Evolutionary conservation across 2,797 vertebrate species (phyloP).

Genomic region (Chaetophractus vellerosus): DNA sequence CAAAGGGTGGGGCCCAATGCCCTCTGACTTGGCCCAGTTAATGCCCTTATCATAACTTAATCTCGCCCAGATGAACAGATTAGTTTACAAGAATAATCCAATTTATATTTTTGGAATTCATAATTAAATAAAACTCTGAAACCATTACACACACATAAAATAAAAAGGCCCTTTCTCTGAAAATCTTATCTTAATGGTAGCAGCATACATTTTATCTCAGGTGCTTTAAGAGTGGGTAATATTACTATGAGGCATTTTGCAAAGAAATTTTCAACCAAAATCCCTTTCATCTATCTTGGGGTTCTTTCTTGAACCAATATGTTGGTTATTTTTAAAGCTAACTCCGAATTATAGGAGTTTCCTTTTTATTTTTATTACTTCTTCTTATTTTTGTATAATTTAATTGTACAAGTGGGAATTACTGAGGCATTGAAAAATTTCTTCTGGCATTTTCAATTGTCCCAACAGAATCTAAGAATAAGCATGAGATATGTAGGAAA

Average conservation of each 20-base stretch:
- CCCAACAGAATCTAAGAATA: slow-evolving; percentile 64
- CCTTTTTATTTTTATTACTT: slow-evolving; percentile 64
- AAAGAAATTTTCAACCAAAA: slow-evolving; percentile 2
- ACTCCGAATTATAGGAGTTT: slow-evolving; percentile 52
- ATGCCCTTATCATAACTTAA: too few relatives aligned
- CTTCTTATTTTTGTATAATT: slow-evolving; percentile 36
- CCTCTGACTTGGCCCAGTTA: too few relatives aligned
- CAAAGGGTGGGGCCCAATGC: too few relatives aligned
- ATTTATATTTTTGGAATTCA: too few relatives aligned
- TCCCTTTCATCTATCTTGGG: background rate
- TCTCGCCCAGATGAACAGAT: too few relatives aligned
- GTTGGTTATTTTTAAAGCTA: slow-evolving; percentile 58
- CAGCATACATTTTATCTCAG: background rate
- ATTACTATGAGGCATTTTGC: background rate
- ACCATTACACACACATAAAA: too few relatives aligned
- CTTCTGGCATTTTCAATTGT: slow-evolving; percentile 69
- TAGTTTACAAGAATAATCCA: too few relatives aligned
- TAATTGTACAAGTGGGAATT: slow-evolving; percentile 52
- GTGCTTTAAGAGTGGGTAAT: background rate
- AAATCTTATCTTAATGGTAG: background rate
- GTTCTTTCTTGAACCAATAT: background rate
- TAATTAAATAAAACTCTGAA: too few relatives aligned
- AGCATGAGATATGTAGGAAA: slow-evolving; percentile 55
- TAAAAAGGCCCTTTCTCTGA: background rate
- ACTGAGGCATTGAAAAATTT: slow-evolving; percentile 68